phyloP scores from a whole-genome alignment of 1,140 invertebrate genomes.

The Lepidostoma basale region DNA sequence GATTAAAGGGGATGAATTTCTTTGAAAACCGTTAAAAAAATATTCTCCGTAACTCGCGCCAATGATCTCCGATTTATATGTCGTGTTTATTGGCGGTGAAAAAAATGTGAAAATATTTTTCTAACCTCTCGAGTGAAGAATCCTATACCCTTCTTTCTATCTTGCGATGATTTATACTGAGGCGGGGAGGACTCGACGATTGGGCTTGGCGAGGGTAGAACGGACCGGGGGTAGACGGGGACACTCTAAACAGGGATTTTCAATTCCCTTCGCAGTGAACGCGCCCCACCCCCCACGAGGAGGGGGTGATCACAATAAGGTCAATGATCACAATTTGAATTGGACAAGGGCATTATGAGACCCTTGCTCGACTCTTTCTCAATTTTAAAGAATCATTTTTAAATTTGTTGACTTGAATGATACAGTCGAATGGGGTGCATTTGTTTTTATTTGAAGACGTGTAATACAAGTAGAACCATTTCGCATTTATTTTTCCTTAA shows the following conservation, averaged over 20 bases:
- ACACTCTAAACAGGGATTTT: constrained; percentile 23
- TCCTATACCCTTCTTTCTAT: constrained; percentile 18
- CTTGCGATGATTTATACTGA: constrained; percentile 32
- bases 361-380: not conserved
- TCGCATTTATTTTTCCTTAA: too few species aligned
- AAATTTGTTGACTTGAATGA: too few species aligned
- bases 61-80: constrained; percentile 29
- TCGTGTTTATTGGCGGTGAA: constrained; percentile 37
- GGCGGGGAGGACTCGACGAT: not conserved
- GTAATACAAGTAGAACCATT: too few species aligned
- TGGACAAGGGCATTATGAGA: constrained; percentile 22
- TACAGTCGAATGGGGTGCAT: too few species aligned
- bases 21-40: too few species aligned
- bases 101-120: constrained; percentile 37
- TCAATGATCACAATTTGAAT: constrained; percentile 28
- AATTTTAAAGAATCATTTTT: constrained; percentile 15
- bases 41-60: constrained; percentile 11
- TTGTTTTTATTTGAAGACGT: too few species aligned
- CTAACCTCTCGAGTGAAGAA: constrained; percentile 24
- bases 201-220: not conserved
- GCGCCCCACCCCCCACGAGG: not conserved
- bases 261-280: constrained; percentile 16
- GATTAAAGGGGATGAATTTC: too few species aligned
- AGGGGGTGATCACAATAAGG: constrained; percentile 15
- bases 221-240: not conserved